Evolutionary conservation across 2,888 invertebrate genomes (phyloP), one percentile per base, ranked within the genome.

Genomic region (Mayetiola destructor): DNA sequence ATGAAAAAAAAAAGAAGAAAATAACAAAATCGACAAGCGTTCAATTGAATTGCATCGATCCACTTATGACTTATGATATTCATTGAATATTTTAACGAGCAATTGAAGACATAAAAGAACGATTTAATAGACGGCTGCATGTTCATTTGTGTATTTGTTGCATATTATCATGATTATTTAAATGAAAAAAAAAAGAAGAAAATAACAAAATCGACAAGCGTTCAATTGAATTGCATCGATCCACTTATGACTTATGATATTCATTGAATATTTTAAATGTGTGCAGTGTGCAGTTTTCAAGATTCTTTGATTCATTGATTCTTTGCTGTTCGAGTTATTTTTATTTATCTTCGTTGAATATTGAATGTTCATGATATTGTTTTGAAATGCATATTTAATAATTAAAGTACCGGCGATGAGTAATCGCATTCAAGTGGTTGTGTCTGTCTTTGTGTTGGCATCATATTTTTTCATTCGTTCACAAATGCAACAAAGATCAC

Each of bases 391-490:
- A 48, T 48, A 48, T 48, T n/a, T n/a, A n/a, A n/a, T 48, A 48
- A 48, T 48, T 48, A 27, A 48, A 48, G 48, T 27, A 27, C 48
- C 48, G 48, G 27, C 27, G 27, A 48, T 48, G 48, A 48, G 48
- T 48, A 48, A 48, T 48, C 48, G 42, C 12, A 9, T 42, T 23
- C 27, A 16, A 14, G 14, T 27, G 27, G n/a, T 23, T n/a, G 2
- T 27, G n/a, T 48, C 27, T 27, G 3, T 2, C 23, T n/a, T n/a
- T n/a, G n/a, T n/a, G n/a, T n/a, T n/a, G n/a, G n/a, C n/a, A n/a
- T n/a, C n/a, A n/a, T n/a, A n/a, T n/a, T n/a, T n/a, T n/a, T n/a
- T 23, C 42, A 27, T 27, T 27, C 9, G n/a, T n/a, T n/a, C n/a
- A n/a, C n/a, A n/a, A n/a, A n/a, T n/a, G n/a, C n/a, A n/a, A n/a